These are phyloP conservation scores for Rhegmatorhina hoffmannsi DNA, from an alignment of 2,113 vertebrate genomes.

Conservation along the genomic window DNA sequence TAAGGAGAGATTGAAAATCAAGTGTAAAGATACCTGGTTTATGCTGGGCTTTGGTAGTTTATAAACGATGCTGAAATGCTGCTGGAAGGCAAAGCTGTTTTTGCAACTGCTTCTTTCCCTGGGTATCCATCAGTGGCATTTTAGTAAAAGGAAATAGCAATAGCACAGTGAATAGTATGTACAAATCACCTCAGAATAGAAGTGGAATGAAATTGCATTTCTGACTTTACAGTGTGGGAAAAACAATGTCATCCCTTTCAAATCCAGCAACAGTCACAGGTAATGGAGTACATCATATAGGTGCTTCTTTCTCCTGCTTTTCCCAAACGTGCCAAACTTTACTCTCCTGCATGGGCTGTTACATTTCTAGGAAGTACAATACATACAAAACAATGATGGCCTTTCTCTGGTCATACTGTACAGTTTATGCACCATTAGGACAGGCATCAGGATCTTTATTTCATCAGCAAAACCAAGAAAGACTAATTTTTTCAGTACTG, in stretches of 20 bases:
- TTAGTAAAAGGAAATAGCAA: background rate
- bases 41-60: background rate
- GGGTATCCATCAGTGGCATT: background rate
- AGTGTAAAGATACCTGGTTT: background rate
- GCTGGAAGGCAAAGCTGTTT: slow-evolving; percentile 2
- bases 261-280: background rate
- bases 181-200: background rate
- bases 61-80: background rate
- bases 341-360: background rate
- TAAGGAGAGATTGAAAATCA: background rate
- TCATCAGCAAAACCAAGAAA: background rate
- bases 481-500: background rate
- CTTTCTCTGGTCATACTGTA: background rate
- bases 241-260: background rate
- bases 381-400: background rate
- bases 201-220: background rate
- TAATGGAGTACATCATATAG: background rate
- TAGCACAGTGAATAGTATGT: background rate
- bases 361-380: background rate
- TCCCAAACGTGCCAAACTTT: background rate
- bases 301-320: background rate
- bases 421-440: background rate
- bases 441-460: background rate
- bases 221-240: background rate
- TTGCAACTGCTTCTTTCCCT: background rate